Base-by-base conservation (phyloP, 2,888 invertebrate genomes). In the Octonoba sinensis region DNA sequence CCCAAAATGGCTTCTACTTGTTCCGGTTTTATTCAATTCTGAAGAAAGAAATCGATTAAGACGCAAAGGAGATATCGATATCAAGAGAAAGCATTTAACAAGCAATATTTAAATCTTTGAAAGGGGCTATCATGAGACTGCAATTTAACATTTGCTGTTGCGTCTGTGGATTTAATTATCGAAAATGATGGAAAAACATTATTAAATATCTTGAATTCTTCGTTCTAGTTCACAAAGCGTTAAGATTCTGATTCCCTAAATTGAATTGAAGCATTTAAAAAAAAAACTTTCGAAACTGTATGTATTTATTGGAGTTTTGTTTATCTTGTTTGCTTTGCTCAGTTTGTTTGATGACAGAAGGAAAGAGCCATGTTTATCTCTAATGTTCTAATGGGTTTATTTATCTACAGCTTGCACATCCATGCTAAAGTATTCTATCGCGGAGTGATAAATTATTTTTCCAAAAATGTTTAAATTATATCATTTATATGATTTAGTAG, bases 171-270 rank as follows among this genome's bases (percentile, higher is more conserved):
- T 79, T 79, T 79, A 79, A 79, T 79, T 79, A 79, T 79, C 79
- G 79, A 79, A 79, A 79, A 79, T 79, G 79, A 79, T 67, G 79
- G 72, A 67, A 66, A 79, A 79, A 79, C 67, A 67, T 73, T 72
- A 72, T 79, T 79, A 79, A 79, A 79, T 79, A 79, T 67, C 66
- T 56, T 51, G 65, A 54, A 79, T 49, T 67, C 60, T 73, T 73
- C 72, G 57, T 79, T 79, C 67, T 60, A 54, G 46, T 54, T 66
- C 71, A 59, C 65, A 78, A 71, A 78, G 78, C 72, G 72, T 79
- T 79, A 79, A 79, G 79, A 73, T 67, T 73, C 49, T 73, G 73
- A 67, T 79, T 72, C 62, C 73, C 62, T 79, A 73, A 79, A 73
- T 79, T 73, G 73, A 72, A 79, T 78, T 36, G 12, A 20, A 54